Base-by-base conservation (phyloP, 2,113 vertebrate genomes). In the Pitta sordida region DNA sequence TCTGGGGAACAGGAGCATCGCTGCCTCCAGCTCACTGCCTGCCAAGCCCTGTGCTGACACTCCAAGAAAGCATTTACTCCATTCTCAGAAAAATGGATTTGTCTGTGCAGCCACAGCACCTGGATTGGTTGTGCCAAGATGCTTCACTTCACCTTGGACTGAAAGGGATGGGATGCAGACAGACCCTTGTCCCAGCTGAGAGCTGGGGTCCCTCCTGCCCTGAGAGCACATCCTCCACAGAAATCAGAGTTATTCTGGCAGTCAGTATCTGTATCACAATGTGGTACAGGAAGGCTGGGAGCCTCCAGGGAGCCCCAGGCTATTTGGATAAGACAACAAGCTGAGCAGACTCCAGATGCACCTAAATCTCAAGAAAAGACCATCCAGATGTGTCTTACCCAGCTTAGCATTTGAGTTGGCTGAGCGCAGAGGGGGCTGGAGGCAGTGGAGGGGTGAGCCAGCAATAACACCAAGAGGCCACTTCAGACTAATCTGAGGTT, bases 151-250 rank as follows among this genome's bases (percentile, higher is more conserved):
- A 32, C 36, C 20, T 74, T 5, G 23, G 44, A 64, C 51, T 37
- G 64, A 3, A 53, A 94, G 43, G 1, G 43, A 6, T 0, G 2
- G 19, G 53, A 51, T 2, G 6, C 19, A 41, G 56, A 67, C 2
- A 12, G 19, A 26, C 9, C 27, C 41, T 29, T 12, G n/a, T 80
- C 60, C 60, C 3, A 2, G 0, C 1, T 0, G 0, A 60, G 34
- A 16, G 26, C 7, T 4, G 22, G 39, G n/a, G 36, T 64, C 19
- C 29, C 51, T 55, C 6, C 1, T 71, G 53, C 30, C 60, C 27
- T 34, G 10, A 46, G 29, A 41, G 20, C 3, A 2, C 22, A 41
- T 12, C n/a, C 12, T 29, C 73, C 1, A 1, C 10, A 8, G 16
- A 80, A 71, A 49, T 3, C 3, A 58, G 30, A 4, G 19, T 13